Base-by-base conservation (phyloP, 2,888 invertebrate genomes). In the Epinotia brunnichana region DNA sequence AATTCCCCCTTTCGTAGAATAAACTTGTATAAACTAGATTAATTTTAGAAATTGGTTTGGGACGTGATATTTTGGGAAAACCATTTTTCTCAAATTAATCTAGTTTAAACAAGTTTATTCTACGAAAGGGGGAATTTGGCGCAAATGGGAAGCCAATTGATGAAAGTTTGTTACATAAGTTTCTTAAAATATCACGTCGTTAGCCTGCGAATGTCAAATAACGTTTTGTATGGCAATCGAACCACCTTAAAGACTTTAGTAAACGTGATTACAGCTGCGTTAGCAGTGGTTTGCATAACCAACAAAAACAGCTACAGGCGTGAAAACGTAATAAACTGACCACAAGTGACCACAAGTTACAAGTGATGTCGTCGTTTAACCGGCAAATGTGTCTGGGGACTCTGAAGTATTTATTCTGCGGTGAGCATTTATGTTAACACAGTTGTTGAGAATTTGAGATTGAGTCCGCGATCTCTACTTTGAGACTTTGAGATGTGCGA, bases 351-450 rank as follows among this genome's bases (percentile, higher is more conserved):
- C 68, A 19, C 62, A 72, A 51, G 51, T 17, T n/a, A n/a, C 54
- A 64, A 19, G 24, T 24, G 61, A 54, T n/a, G n/a, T n/a, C 60
- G 62, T 60, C 17, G 24, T 21, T 51, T 51, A 13, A 3, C 21
- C 51, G 7, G 24, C 29, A 57, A 73, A 69, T 73, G 73, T 73
- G 68, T 63, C 53, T 73, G 35, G 21, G n/a, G 54, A 56, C 39
- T 56, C 41, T 60, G 59, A 71, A 72, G 56, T 68, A 71, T 71
- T 74, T 67, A 48, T 68, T 72, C 17, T 72, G 72, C 67, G 72
- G 72, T 72, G 48, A 72, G 72, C 48, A 11, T 17, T 41, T 57
- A 35, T 11, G 2, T 44, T 41, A 39, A 56, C 66, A 57, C 39
- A 39, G n/a, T n/a, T 64, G 51, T 51, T 54, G 41, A 44, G 1